Evolutionary conservation across 2,113 vertebrate genomes (phyloP).

Genomic region (Strix uralensis): DNA sequence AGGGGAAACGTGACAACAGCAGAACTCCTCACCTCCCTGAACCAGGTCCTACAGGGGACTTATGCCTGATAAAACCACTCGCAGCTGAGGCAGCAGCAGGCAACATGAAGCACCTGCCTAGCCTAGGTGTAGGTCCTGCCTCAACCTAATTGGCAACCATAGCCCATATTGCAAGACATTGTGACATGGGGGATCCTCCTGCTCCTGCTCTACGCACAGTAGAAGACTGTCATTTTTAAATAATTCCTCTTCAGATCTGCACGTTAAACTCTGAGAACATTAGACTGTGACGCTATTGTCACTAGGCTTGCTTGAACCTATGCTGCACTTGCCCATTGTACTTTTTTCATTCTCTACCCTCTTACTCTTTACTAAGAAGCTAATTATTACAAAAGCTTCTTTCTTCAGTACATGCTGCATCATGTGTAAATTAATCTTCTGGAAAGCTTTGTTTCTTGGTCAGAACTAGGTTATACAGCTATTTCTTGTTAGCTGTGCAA

Average conservation of each 20-base stretch:
- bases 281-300: not conserved
- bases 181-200: not conserved
- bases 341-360: not conserved
- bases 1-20: not conserved
- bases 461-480: not conserved
- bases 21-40: not conserved
- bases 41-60: not conserved
- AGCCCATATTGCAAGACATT: not conserved
- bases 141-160: not conserved
- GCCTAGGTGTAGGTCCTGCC: not conserved
- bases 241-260: not conserved
- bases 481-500: not conserved
- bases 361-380: not conserved
- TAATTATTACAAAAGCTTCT: slow-evolving; percentile 27
- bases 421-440: not conserved
- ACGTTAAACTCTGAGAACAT: not conserved
- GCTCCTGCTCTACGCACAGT: not conserved
- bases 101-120: not conserved
- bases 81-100: not conserved
- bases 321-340: not conserved
- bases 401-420: not conserved
- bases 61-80: not conserved
- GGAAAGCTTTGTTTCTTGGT: not conserved
- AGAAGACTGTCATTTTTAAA: not conserved
- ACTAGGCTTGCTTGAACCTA: not conserved